A percentile compares a stretch with the other conserved stretches of the same genome.
These are phyloP conservation scores for Centropristis striata DNA, from an alignment of 2,113 vertebrate genomes.

Conservation along the genomic window DNA sequence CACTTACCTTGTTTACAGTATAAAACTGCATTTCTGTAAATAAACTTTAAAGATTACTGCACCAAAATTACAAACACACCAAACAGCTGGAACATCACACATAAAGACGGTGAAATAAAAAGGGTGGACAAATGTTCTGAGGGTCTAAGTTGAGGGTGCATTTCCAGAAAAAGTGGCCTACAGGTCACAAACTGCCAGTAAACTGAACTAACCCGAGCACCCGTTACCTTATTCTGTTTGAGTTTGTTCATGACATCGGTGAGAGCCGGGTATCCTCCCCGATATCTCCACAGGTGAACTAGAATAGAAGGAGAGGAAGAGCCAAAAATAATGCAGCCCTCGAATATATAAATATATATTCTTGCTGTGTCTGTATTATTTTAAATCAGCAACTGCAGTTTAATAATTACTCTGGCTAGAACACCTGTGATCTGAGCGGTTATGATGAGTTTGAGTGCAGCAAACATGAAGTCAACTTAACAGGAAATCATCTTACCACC, in stretches of 20 bases:
- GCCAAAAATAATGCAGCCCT: conserved; percentile 60
- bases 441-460: not conserved
- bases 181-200: conserved; percentile 2
- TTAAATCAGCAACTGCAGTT: conserved; percentile 8
- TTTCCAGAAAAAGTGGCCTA: not conserved
- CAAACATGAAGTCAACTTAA: not conserved
- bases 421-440: not conserved
- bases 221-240: conserved; percentile 92
- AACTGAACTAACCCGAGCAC: conserved; percentile 39
- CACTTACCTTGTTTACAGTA: conserved; percentile 12
- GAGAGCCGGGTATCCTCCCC: conserved; percentile 98
- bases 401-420: not conserved
- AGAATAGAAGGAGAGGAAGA: conserved; percentile 82
- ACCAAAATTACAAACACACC: not conserved
- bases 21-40: conserved; percentile 4
- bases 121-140: not conserved
- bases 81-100: conserved; percentile 16
- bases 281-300: conserved; percentile 99
- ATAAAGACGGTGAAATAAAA: not conserved
- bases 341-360: not conserved
- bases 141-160: conserved; percentile 32
- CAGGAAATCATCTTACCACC: not conserved
- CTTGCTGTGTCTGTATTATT: not conserved
- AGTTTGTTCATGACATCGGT: conserved; percentile 99
- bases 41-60: not conserved